A percentile compares a stretch with the other conserved stretches of the same genome.
Evolutionary conservation across 2,797 vertebrate species (phyloP).

Genomic region (Myotis daubentonii): DNA sequence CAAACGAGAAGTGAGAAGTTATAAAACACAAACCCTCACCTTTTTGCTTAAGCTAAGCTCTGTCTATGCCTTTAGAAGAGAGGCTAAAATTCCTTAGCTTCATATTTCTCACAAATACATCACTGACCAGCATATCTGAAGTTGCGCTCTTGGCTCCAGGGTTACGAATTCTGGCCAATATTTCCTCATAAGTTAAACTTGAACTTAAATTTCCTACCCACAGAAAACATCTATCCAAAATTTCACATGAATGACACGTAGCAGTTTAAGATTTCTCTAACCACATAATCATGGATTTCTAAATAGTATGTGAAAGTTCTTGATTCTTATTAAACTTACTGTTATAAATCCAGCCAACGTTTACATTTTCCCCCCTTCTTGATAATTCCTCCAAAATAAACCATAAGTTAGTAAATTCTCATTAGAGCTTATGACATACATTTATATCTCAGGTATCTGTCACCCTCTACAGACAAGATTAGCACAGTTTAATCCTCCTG

Average conservation of each 20-base stretch:
- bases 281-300: constrained; percentile 56
- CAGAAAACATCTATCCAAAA: constrained; percentile 27
- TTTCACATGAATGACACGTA: constrained; percentile 50
- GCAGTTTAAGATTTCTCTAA: constrained; percentile 55
- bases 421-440: background rate
- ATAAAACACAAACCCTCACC: background rate
- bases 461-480: background rate
- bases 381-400: constrained; percentile 56
- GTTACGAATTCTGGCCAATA: constrained; percentile 54
- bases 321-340: constrained; percentile 22
- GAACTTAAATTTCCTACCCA: constrained; percentile 57
- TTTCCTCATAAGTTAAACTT: constrained; percentile 61
- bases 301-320: constrained; percentile 49
- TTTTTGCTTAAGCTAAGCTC: background rate
- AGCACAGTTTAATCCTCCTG: background rate
- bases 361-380: background rate
- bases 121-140: constrained; percentile 13
- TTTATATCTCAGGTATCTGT: background rate
- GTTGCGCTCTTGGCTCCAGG: constrained; percentile 53
- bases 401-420: constrained; percentile 27
- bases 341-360: constrained; percentile 7
- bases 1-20: background rate
- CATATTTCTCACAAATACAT: constrained; percentile 40
- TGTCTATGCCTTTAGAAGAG: background rate
- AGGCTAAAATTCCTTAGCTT: background rate